Evolutionary conservation across 2,797 vertebrate genomes (phyloP).

Genomic region (Lacerta bilineata): DNA sequence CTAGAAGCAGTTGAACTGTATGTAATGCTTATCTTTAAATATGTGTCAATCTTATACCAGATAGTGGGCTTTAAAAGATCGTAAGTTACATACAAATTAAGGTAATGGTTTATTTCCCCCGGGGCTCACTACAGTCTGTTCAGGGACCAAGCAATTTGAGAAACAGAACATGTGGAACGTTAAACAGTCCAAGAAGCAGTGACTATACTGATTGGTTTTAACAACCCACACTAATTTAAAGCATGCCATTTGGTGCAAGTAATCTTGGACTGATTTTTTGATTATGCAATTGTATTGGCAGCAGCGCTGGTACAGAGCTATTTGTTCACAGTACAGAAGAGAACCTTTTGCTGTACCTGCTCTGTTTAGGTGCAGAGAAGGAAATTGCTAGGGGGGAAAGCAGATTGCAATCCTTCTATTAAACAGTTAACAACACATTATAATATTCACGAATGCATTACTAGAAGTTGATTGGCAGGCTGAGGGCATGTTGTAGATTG

Average conservation of each 20-base stretch:
- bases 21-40: conserved; percentile 35
- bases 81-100: conserved; percentile 28
- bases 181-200: conserved; percentile 23
- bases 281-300: conserved; percentile 25
- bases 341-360: not conserved
- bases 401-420: conserved; percentile 6
- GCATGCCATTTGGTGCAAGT: not conserved
- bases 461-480: not conserved
- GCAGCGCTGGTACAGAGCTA: not conserved
- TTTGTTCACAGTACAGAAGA: conserved; percentile 20
- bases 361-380: conserved; percentile 4
- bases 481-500: not conserved
- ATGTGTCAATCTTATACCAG: conserved; percentile 14
- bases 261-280: conserved; percentile 19
- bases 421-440: not conserved
- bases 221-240: conserved; percentile 36
- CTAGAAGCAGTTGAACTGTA: not conserved
- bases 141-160: conserved; percentile 24
- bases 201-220: conserved; percentile 32
- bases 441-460: conserved; percentile 11
- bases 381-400: not conserved
- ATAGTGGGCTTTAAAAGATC: conserved; percentile 28
- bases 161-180: conserved; percentile 11
- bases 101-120: conserved; percentile 5
- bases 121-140: conserved; percentile 26